These are phyloP conservation scores for Cepphus grylle DNA, from an alignment of 2,113 vertebrate genomes.

Conservation along the genomic window DNA sequence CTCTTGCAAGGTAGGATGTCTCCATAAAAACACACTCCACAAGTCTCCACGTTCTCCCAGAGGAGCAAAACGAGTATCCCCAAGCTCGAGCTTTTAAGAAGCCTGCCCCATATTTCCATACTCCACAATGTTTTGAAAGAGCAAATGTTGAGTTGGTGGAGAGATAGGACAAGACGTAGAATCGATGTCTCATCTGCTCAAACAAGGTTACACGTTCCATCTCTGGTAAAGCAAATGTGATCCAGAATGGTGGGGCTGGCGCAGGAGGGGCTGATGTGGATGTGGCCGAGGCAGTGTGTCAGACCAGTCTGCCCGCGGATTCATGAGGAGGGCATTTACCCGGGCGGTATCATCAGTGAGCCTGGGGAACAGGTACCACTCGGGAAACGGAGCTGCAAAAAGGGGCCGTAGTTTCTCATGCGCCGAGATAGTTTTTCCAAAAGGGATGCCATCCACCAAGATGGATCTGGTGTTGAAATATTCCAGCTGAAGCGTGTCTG, in stretches of 20 bases:
- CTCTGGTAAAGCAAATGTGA: neutral
- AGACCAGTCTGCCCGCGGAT: too few relatives aligned
- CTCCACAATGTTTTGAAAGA: neutral
- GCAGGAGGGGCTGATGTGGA: neutral
- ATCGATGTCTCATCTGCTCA: neutral
- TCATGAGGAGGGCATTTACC: neutral
- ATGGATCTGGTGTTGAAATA: neutral
- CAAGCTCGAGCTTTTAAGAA: neutral
- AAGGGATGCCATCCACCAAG: neutral
- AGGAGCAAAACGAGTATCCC: neutral
- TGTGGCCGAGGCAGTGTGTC: neutral
- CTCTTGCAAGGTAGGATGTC: neutral
- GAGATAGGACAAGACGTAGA: neutral
- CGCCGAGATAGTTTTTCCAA: neutral
- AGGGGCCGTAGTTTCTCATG: neutral
- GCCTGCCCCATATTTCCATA: neutral
- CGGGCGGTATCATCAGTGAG: fast-evolving
- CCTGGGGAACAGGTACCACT: neutral
- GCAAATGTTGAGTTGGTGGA: neutral
- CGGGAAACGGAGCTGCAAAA: neutral
- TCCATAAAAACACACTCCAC: neutral
- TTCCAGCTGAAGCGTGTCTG: neutral
- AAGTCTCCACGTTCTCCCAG: neutral
- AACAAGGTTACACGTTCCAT: fast-evolving
- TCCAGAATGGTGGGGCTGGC: neutral